Base-by-base conservation (phyloP, 2,113 vertebrate species). In the Rousettus leschenaultii region DNA sequence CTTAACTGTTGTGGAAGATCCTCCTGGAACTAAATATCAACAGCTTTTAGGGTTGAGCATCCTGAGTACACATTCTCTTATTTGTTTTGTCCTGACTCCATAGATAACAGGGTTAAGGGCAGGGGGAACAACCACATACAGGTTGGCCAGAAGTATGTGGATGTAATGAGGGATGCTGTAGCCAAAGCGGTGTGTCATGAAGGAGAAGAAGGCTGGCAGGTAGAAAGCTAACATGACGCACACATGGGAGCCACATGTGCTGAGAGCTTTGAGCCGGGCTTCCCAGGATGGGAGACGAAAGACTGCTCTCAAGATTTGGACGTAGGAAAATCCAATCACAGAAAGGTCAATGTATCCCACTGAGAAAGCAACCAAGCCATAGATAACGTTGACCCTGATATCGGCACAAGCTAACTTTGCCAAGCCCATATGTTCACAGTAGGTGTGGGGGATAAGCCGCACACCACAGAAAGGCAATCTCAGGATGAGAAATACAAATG, bases 381-480 rank as follows among this genome's bases (percentile, higher is more conserved):
- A 98, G 26, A 97, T 84, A 7, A 94, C 65, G 86, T 92, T 96
- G 83, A 97, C 8, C 45, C 43, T 92, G 57, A 95, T 95, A 79
- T 18, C 95, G 61, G 88, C 89, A 82, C 97, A 97, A 74, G 96
- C 75, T 61, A 98, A 86, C 28, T 95, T 96, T 43, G 89, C 95
- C 51, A 98, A 74, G 11, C 90, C 97, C 96, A 95, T 97, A 45
- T 96, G 97, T 79, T 97, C 95, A 95, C 97, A 98, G 4, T 95
- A 97, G 21, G 96, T 96, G 12, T 97, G 97, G 4, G 94, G 94
- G 6, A 97, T 74, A 21, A 95, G 43, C 2, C 7, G 28, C 48
- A 70, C 18, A 73, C 80, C 80, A 66, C 96, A 98, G 61, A 97
- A 98, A 75, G 97, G 97, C 19, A 98, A 40, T 38, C 97, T 94